Conservation (phyloP, 2,888 invertebrate species). For the Adelognathus sp. region DNA sequence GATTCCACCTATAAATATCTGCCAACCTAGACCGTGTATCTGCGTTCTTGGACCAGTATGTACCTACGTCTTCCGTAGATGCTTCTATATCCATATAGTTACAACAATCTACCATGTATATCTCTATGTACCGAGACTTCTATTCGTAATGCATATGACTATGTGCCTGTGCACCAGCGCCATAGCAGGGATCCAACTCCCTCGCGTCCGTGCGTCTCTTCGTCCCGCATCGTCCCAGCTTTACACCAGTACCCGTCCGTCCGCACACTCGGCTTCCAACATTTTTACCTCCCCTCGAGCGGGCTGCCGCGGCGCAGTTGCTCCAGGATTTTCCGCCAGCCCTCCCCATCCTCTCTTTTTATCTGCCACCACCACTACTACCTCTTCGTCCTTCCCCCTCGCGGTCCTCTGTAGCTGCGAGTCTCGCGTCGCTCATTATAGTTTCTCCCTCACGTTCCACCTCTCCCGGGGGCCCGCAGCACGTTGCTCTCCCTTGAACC, state of each 20-base stretch:
- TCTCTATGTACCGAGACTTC: neutral
- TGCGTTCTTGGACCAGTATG: neutral
- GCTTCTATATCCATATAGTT: constrained; percentile 14
- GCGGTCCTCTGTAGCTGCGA: constrained; percentile 52
- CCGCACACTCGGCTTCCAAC: constrained; percentile 74
- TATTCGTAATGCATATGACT: constrained; percentile 5
- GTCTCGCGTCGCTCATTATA: constrained; percentile 75
- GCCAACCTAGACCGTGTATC: neutral
- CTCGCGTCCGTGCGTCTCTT: constrained; percentile 32
- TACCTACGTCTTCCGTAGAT: constrained; percentile 17
- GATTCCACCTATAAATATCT: constrained; percentile 2
- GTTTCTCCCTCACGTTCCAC: constrained; percentile 64
- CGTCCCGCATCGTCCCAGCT: neutral
- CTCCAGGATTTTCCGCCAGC: constrained; percentile 58
- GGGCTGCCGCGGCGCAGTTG: constrained; percentile 31
- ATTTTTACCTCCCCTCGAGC: constrained; percentile 73
- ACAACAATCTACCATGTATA: neutral
- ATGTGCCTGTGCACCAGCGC: constrained; percentile 18
- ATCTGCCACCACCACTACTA: constrained; percentile 57
- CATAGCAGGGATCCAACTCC: constrained; percentile 26
- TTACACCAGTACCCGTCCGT: constrained; percentile 50
- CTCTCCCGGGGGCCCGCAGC: constrained; percentile 57
- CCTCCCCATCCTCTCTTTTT: constrained; percentile 57
- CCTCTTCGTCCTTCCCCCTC: constrained; percentile 24
- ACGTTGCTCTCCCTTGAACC: constrained; percentile 52